Evolutionary conservation across 92 coral and sea anemone genomes (phyloP).

Genomic region (Paramuricea clavata): DNA sequence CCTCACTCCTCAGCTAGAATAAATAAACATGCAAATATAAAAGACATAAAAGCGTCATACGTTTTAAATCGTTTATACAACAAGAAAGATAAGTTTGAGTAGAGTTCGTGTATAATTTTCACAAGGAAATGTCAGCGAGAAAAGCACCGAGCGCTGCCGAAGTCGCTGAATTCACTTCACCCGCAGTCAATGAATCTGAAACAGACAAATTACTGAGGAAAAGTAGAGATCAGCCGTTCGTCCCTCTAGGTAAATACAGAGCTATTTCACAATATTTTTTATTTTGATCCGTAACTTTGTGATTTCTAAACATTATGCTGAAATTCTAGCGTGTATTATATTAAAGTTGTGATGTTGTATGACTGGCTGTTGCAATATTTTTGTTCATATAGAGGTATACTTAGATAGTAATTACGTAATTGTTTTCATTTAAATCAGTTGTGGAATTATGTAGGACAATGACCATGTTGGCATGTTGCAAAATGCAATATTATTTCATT

Average conservation of each 20-base stretch:
- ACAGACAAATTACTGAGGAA: slow-evolving; percentile 86
- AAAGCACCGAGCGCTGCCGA: slow-evolving; percentile 32
- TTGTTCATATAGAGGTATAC: background rate
- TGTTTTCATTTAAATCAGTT: no score
- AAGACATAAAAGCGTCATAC: background rate
- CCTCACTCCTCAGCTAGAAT: background rate
- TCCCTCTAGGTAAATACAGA: slow-evolving; percentile 85
- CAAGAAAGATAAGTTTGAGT: background rate
- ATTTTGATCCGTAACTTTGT: background rate
- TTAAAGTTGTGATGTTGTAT: background rate
- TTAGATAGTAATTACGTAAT: no score
- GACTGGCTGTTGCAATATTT: slow-evolving; percentile 4
- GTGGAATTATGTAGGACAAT: no score
- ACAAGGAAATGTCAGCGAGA: slow-evolving; percentile 12
- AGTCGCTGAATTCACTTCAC: slow-evolving; percentile 44
- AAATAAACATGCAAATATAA: background rate
- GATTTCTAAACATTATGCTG: background rate
- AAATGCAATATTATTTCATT: no score
- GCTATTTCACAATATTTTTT: background rate
- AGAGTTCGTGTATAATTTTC: background rate
- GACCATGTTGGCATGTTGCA: no score
- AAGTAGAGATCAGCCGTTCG: slow-evolving; percentile 92
- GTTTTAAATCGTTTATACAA: background rate
- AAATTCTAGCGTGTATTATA: no score
- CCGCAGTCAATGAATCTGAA: slow-evolving; percentile 66